Evolutionary conservation across 2,113 vertebrate species (phyloP), one percentile per base, ranked within the genome.

Genomic region (Carassius auratus): DNA sequence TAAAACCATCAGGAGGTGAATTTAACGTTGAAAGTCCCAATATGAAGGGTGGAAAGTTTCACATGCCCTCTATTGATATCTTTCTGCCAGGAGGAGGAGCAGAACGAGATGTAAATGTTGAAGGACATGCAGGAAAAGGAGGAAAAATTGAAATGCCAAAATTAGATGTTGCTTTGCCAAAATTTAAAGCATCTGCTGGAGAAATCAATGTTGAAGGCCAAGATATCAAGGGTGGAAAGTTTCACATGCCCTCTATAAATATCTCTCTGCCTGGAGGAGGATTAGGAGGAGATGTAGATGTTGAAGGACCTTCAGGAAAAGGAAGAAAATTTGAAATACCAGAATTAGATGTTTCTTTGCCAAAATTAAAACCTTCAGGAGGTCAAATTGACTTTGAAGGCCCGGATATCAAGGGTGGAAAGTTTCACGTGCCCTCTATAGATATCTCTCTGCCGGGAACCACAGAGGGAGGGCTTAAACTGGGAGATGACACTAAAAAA

Each of bases 211-310:
- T 33, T 74, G 69, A 50, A 80, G 83, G 69, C 26, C 26, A 26
- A 26, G 26, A 83, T 48, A 1, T 82, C 2, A 30, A 91, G 87
- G 23, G 86, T 10, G 55, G 91, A n/a, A 91, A 50, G 88, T 84
- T 94, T 0, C 89, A 91, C 61, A 89, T 93, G 13, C 93, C 93
- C 0, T 86, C 89, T 42, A 42, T 92, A 2, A 83, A 93, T n/a
- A 71, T 95, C 1, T 93, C 92, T 0, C 77, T 93, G 0, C 92
- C 93, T 0, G 89, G 91, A 73, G 89, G 89, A 5, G 92, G 93
- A 59, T 0, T 26, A 76, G 84, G 87, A 0, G 74, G 57, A 15
- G 90, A 87, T 15, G 55, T 91, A 8, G 76, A 85, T 73, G 6
- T 89, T 66, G 71, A 68, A 36, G 64, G 64, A 88, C 71, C 4